Conservation (phyloP, 2,888 invertebrate species). For the Erpobdella octoculata region DNA sequence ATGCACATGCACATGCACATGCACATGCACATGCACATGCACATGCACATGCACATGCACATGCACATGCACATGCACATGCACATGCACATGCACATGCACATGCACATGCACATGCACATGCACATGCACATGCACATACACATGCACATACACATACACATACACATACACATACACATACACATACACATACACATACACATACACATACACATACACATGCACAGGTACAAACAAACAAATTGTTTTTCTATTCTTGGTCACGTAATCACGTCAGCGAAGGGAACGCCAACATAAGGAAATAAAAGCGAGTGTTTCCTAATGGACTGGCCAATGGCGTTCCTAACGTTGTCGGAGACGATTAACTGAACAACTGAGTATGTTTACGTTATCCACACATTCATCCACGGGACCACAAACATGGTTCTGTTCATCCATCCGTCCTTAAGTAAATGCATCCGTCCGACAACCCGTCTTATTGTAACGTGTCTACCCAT, state of each 20-base stretch:
- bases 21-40: no score
- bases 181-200: conserved; percentile 21
- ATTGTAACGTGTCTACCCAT: no score
- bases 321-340: no score
- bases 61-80: conserved; percentile 1
- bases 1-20: background rate
- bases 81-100: background rate
- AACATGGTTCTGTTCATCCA: background rate
- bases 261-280: no score
- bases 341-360: background rate
- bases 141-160: conserved; percentile 16
- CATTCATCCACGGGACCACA: conserved; percentile 53
- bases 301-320: no score
- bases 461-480: background rate
- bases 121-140: background rate
- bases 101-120: conserved; percentile 8
- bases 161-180: conserved; percentile 21
- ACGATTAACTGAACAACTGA: no score
- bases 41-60: conserved; percentile 3
- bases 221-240: conserved; percentile 15
- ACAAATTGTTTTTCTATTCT: no score
- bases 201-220: conserved; percentile 15
- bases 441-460: conserved; percentile 3
- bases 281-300: no score
- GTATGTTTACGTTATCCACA: background rate